Percentiles rank a stretch among this genome's conserved stretches.
Conservation (phyloP, 2,797 vertebrate species). For the Acrocephalus scirpaceus region DNA sequence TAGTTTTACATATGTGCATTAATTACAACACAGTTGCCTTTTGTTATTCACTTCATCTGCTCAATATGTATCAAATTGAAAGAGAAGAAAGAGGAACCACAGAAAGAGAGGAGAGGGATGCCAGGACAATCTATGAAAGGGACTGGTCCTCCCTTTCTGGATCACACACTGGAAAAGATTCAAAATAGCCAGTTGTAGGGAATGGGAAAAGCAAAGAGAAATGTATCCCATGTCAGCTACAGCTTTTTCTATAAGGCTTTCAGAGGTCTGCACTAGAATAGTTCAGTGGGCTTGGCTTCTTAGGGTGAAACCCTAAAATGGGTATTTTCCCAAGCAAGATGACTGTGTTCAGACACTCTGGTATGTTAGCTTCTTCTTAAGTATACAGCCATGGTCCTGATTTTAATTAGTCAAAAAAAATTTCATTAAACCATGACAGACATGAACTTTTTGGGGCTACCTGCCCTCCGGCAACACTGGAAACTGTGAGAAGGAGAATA, state of each 20-base stretch:
- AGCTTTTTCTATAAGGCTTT: neutral
- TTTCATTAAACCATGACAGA: neutral
- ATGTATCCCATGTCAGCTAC: neutral
- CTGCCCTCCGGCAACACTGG: neutral
- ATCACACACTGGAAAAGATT: neutral
- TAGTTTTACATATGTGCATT: constrained; percentile 73
- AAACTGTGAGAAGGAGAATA: neutral
- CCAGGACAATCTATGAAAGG: neutral
- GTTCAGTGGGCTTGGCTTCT: neutral
- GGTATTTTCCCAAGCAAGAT: neutral
- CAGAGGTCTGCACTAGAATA: neutral
- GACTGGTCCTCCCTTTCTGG: neutral
- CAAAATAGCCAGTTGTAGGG: neutral
- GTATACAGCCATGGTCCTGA: neutral
- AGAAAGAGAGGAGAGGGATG: neutral
- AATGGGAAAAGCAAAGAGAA: neutral
- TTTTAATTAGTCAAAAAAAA: constrained; percentile 20
- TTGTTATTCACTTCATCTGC: constrained; percentile 39
- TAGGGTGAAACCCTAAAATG: neutral
- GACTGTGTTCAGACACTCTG: neutral
- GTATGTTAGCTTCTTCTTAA: constrained; percentile 41
- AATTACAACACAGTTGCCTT: constrained; percentile 65
- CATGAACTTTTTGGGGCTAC: neutral
- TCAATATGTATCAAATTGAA: constrained; percentile 56
- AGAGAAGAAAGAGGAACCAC: constrained; percentile 14